Conservation (phyloP, 2,797 vertebrate species). For the Artibeus jamaicensis region DNA sequence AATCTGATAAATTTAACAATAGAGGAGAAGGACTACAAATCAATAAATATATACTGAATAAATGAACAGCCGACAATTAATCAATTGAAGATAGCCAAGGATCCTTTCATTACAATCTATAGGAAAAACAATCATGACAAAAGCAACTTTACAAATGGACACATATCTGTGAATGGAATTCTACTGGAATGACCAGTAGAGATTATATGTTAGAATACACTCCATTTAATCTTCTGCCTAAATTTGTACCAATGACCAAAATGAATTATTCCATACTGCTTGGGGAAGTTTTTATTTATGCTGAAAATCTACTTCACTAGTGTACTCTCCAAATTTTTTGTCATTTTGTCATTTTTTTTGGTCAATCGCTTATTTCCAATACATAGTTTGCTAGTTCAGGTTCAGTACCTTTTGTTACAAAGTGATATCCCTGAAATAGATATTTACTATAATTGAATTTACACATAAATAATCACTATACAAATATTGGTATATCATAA, state of each 20-base stretch:
- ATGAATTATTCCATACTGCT: not conserved
- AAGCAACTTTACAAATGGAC: constrained; percentile 34
- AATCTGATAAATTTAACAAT: constrained; percentile 55
- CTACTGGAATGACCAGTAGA: not conserved
- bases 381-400: not conserved
- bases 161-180: constrained; percentile 21
- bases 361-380: not conserved
- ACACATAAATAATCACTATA: not conserved
- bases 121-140: not conserved
- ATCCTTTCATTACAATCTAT: not conserved
- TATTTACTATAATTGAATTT: not conserved
- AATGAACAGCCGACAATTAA: constrained; percentile 18
- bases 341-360: not conserved
- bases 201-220: not conserved
- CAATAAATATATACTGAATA: constrained; percentile 48
- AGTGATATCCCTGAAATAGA: not conserved
- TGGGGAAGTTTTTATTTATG: not conserved
- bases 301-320: not conserved
- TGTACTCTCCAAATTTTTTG: not conserved
- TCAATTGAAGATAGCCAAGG: not conserved
- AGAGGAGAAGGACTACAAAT: not conserved
- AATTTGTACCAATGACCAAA: not conserved
- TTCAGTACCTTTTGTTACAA: not conserved
- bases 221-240: not conserved
- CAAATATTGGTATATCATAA: not conserved